Conservation (phyloP, 2,113 vertebrate genomes). For the Columbina picui region DNA sequence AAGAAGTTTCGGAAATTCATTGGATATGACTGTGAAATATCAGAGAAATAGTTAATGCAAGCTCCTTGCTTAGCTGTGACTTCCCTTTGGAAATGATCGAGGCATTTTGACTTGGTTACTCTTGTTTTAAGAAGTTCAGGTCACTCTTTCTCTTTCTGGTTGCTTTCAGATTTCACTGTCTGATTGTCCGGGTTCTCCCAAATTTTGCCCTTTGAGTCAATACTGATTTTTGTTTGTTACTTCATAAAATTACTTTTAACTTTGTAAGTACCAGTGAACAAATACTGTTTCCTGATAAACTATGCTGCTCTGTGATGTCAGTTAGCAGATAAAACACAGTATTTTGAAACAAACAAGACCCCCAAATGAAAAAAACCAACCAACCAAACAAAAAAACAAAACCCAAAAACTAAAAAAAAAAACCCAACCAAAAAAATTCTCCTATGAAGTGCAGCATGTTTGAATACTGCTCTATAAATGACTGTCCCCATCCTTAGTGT, state of each 20-base stretch:
- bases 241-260: background rate
- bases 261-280: background rate
- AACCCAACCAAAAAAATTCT: background rate
- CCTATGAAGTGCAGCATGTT: background rate
- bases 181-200: background rate
- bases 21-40: background rate
- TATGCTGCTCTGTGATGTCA: background rate
- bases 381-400: background rate
- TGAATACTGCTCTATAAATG: background rate
- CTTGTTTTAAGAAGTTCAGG: background rate
- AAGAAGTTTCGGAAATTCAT: background rate
- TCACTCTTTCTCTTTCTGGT: background rate
- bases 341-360: background rate
- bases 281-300: background rate
- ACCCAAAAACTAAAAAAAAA: background rate
- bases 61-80: background rate
- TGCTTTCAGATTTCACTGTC: background rate
- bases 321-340: background rate
- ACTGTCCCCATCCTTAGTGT: background rate
- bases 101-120: background rate
- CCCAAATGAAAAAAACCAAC: background rate
- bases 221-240: background rate
- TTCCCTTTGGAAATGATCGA: background rate
- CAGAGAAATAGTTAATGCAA: background rate
- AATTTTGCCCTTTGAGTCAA: background rate